Conservation (phyloP, 2,113 vertebrate species). For the Ranitomeya variabilis region DNA sequence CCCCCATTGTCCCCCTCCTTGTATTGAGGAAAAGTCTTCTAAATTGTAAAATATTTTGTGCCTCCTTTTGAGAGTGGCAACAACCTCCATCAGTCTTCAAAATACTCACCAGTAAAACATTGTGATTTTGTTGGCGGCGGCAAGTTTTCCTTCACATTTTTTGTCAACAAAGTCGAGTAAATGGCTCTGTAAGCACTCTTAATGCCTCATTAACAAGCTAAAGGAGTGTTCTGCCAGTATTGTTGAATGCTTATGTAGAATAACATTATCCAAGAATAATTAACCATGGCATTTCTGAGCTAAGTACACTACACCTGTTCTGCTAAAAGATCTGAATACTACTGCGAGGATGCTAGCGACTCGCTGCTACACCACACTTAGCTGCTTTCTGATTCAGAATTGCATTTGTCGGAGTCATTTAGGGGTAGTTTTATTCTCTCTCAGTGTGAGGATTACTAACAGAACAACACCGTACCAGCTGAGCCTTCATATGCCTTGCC, state of each 20-base stretch:
- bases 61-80: too few species aligned
- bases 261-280: conserved; percentile 15
- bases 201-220: neutral
- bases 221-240: neutral
- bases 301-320: conserved; percentile 26
- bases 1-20: too few species aligned
- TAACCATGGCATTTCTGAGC: neutral
- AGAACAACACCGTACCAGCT: conserved; percentile 51
- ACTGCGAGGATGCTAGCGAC: neutral
- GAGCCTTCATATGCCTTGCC: conserved; percentile 50
- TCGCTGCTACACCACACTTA: neutral
- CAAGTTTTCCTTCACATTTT: neutral
- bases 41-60: too few species aligned
- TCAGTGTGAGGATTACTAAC: conserved; percentile 44
- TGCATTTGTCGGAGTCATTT: conserved; percentile 54
- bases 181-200: neutral
- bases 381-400: conserved; percentile 10
- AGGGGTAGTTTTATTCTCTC: conserved; percentile 26
- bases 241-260: neutral
- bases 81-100: too few species aligned
- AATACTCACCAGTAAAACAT: neutral
- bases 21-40: too few species aligned
- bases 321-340: neutral
- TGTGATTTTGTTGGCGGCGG: neutral
- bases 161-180: neutral